Conservation (phyloP, 2,113 vertebrate genomes). For the Seriola rivoliana region DNA sequence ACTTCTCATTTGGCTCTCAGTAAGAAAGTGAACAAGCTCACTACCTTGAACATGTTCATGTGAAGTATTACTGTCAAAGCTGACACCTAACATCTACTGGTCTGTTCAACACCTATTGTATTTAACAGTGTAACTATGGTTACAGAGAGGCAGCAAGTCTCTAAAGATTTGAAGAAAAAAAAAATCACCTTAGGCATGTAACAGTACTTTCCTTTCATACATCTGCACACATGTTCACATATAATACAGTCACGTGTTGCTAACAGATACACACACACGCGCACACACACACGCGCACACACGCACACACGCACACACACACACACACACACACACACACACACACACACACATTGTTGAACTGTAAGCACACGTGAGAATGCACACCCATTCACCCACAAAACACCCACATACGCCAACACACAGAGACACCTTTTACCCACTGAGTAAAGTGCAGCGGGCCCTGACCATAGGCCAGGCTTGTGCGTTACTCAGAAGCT, state of each 20-base stretch:
- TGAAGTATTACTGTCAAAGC: not conserved
- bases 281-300: not conserved
- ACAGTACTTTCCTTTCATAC: constrained; percentile 28
- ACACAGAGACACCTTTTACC: constrained; percentile 16
- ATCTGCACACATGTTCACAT: constrained; percentile 35
- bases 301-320: too few species aligned
- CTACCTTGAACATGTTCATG: not conserved
- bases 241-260: constrained; percentile 20
- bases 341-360: constrained; percentile 9
- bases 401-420: not conserved
- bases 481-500: constrained; percentile 70
- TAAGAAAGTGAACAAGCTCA: not conserved
- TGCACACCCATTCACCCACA: constrained; percentile 10
- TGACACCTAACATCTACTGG: constrained; percentile 1
- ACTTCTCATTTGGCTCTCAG: not conserved
- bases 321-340: constrained; percentile 8
- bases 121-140: constrained; percentile 62
- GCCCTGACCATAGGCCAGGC: constrained; percentile 49
- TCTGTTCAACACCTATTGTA: constrained; percentile 10
- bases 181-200: constrained; percentile 41
- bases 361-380: constrained; percentile 15
- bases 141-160: constrained; percentile 43
- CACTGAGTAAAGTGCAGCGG: constrained; percentile 49
- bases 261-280: constrained; percentile 13
- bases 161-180: constrained; percentile 42